Evolutionary conservation across 2,797 vertebrate species (phyloP), one percentile per base, ranked within the genome.

Genomic region (Sciaenops ocellatus): DNA sequence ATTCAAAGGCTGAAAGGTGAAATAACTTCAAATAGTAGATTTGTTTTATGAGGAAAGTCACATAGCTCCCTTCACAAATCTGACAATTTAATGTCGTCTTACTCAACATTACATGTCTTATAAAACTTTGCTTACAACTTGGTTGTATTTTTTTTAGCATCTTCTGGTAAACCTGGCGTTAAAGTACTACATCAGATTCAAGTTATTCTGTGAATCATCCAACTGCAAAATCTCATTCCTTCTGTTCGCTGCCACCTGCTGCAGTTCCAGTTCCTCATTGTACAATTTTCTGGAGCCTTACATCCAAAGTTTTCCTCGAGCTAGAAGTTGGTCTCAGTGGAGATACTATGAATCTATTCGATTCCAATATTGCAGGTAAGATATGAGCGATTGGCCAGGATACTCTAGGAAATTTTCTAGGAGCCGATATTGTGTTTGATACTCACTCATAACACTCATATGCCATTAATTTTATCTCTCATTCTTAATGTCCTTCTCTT

Each of bases 201-300:
- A 83, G 44, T 47, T 61, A 63, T 64, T 50, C 66, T 62, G 28
- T 70, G 48, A 55, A 59, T 50, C 24, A 3, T 57, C 47, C 60
- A 73, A 59, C 28, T 50, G 50, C 6, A 24, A 52, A 68, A 46
- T 67, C 28, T 1, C 42, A 51, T 56, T 78, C 71, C 50, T 63
- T 73, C 69, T 73, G 72, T 79, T 83, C 52, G 3, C 26, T 5
- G 24, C 47, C 69, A 46, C 64, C 59, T 69, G 41, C 69, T 65
- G 28, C 42, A 54, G 42, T 26, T 69, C n/a, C 30, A 41, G 3
- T 57, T 64, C 28, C 38, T 66, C 55, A n/a, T n/a, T 50, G n/a
- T 17, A 12, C 34, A 51, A 10, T 50, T 55, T 80, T 47, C 50
- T 63, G 5, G 52, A 78, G 26, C 30, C 47, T 2, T 12, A 44